A percentile compares a stretch with the other conserved stretches of the same genome.
Conservation (phyloP, 2,888 invertebrate genomes). For the Rhimphoctona megacephalus region DNA sequence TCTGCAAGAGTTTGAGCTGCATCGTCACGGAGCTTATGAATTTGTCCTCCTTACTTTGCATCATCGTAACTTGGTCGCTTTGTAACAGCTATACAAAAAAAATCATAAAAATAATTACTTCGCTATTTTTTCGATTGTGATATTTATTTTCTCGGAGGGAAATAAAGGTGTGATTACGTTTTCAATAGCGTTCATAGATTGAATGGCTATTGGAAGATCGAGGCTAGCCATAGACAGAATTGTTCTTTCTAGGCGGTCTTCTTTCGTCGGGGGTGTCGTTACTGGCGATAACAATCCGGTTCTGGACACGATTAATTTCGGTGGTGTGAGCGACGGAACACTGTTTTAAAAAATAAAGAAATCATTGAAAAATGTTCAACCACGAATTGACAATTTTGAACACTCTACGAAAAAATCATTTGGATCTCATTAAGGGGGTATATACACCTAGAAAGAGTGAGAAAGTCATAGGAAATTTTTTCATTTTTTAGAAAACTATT, state of each 20-base stretch:
- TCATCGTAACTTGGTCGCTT: constrained; percentile 78
- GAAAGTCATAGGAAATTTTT: too few species aligned
- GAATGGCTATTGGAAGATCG: constrained; percentile 87
- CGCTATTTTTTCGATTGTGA: background rate
- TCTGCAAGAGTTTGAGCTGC: constrained; percentile 82
- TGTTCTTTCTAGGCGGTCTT: constrained; percentile 85
- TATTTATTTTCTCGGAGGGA: background rate
- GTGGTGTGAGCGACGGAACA: constrained; percentile 86
- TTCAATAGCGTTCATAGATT: constrained; percentile 90
- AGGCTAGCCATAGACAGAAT: constrained; percentile 88
- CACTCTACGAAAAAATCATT: too few species aligned
- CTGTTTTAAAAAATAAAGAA: constrained; percentile 77
- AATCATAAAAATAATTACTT: background rate
- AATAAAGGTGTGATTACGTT: constrained; percentile 84
- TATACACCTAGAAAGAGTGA: too few species aligned
- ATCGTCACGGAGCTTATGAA: constrained; percentile 82
- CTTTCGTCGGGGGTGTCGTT: constrained; percentile 84
- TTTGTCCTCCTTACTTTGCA: constrained; percentile 82
- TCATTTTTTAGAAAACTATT: too few species aligned
- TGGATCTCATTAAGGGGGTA: too few species aligned
- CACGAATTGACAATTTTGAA: too few species aligned
- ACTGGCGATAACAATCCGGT: constrained; percentile 83
- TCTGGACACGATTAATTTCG: constrained; percentile 85
- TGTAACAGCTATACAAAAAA: constrained; percentile 79
- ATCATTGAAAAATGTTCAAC: background rate